Percentiles rank a stretch among this genome's conserved stretches.
phyloP scores from a whole-genome alignment of 2,888 invertebrate genomes.

The Folsomia manolachei region DNA sequence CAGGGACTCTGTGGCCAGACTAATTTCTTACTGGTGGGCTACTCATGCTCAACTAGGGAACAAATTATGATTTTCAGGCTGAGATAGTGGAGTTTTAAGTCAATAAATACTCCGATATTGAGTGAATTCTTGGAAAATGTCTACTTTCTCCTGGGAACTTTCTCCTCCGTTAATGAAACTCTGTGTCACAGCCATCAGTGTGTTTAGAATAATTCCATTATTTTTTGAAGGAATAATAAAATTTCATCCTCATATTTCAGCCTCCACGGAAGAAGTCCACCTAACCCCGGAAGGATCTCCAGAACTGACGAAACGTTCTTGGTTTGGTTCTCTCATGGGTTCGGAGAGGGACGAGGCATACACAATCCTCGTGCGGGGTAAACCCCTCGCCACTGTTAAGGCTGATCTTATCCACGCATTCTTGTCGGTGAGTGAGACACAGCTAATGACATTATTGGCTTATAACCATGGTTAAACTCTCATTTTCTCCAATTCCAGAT shows the following conservation, averaged over 20 bases:
- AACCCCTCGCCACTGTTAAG: conserved; percentile 93
- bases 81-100: no score
- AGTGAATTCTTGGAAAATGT: not conserved
- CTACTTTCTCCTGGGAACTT: not conserved
- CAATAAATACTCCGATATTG: not conserved
- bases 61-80: no score
- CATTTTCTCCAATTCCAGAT: conserved; percentile 65
- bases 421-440: conserved; percentile 70
- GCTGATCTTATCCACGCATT: conserved; percentile 98
- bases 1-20: no score
- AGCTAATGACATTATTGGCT: no score
- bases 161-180: no score
- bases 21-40: no score
- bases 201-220: no score
- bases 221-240: no score
- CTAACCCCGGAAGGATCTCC: conserved; percentile 94
- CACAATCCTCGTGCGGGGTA: conserved; percentile 93
- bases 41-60: no score
- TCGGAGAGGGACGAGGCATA: conserved; percentile 96
- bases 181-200: no score
- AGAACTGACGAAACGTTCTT: conserved; percentile 94
- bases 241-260: conserved; percentile 55
- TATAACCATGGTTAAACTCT: no score
- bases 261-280: conserved; percentile 84
- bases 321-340: conserved; percentile 98